phyloP scores from a whole-genome alignment of 1,140 invertebrate species.

The Mizuhopecten yessoensis region DNA sequence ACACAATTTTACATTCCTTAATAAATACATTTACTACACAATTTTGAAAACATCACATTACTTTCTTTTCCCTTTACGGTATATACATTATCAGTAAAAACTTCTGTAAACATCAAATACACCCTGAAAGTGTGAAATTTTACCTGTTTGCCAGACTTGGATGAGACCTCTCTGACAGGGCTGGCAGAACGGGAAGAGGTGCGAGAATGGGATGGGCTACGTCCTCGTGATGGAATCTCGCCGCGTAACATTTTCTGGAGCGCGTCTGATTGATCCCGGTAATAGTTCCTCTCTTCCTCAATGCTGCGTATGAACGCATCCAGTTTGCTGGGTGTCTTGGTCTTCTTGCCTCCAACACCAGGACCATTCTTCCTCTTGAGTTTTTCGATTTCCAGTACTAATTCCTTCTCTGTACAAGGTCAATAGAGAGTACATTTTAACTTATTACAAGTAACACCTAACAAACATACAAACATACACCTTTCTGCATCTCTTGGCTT shows the following conservation, averaged over 20 bases:
- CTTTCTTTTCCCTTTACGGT: no score
- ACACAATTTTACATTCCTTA: not conserved
- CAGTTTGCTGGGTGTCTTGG: constrained; percentile 78
- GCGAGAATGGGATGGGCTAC: constrained; percentile 66
- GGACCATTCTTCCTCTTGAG: constrained; percentile 80
- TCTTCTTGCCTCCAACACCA: constrained; percentile 65
- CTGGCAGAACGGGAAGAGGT: constrained; percentile 70
- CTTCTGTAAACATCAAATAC: no score
- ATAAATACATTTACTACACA: no score
- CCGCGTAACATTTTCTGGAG: constrained; percentile 78
- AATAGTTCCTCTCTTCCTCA: constrained; percentile 84
- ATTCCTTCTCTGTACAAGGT: constrained; percentile 82
- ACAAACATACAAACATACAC: not conserved
- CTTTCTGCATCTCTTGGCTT: no score
- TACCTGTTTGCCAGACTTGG: constrained; percentile 71
- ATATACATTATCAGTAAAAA: no score
- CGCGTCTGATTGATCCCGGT: constrained; percentile 80
- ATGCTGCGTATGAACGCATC: constrained; percentile 81
- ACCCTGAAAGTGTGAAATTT: not conserved
- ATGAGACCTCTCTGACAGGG: constrained; percentile 70
- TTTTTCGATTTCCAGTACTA: constrained; percentile 82
- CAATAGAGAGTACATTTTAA: constrained; percentile 46
- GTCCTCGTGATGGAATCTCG: constrained; percentile 67
- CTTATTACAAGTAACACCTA: no score
- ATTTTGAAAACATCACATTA: no score